phyloP scores from a whole-genome alignment of 2,888 invertebrate genomes.

The Caenorhabditis auriculariae region DNA sequence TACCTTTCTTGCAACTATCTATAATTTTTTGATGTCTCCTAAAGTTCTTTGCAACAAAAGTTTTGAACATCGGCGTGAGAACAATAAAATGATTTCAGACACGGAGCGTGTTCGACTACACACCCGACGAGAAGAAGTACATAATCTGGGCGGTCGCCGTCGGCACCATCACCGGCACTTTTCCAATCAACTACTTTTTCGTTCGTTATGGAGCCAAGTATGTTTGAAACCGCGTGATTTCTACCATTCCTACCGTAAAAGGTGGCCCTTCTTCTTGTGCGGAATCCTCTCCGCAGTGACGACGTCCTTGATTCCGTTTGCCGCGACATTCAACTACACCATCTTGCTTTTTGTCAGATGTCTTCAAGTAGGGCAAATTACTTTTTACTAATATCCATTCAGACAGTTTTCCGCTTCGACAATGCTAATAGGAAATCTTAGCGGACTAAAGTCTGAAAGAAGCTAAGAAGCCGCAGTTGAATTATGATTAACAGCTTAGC shows the following conservation, averaged over 20 bases:
- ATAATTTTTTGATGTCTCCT: too few relatives aligned
- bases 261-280: constrained; percentile 37
- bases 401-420: too few relatives aligned
- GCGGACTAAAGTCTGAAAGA: too few relatives aligned
- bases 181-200: constrained; percentile 49
- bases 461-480: too few relatives aligned
- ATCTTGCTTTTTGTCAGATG: constrained; percentile 30
- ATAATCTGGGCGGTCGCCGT: constrained; percentile 51
- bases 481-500: too few relatives aligned
- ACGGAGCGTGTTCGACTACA: constrained; percentile 34
- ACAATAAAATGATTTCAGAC: constrained; percentile 14
- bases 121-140: constrained; percentile 39
- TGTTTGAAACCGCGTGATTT: too few relatives aligned
- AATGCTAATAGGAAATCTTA: too few relatives aligned
- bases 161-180: constrained; percentile 48
- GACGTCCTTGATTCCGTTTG: constrained; percentile 33
- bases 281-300: constrained; percentile 34
- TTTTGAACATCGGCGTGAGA: neutral
- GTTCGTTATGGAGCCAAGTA: constrained; percentile 47
- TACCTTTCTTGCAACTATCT: too few relatives aligned
- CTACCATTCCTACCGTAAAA: too few relatives aligned
- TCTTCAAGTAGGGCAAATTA: constrained; percentile 32
- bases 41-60: too few relatives aligned
- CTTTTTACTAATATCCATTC: too few relatives aligned
- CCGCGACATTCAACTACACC: constrained; percentile 19